Conservation (phyloP, 2,797 vertebrate genomes). For the Ctenosaura bakeri region DNA sequence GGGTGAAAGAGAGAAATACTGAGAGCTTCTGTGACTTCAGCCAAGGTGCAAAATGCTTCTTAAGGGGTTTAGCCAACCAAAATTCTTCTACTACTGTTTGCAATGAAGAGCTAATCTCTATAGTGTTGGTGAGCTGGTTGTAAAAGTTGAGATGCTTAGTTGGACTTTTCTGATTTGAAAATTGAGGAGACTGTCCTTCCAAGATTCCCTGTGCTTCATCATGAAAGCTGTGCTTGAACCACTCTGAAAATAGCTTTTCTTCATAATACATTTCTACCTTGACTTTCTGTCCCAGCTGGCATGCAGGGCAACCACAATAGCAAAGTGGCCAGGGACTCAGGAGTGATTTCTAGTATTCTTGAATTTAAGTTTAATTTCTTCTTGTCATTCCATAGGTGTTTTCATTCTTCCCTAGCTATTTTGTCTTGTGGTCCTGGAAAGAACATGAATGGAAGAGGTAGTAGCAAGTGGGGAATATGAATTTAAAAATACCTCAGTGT, state of each 20-base stretch:
- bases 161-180: constrained; percentile 15
- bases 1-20: constrained; percentile 11
- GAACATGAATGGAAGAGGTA: constrained; percentile 18
- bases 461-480: constrained; percentile 13
- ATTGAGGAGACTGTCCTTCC: constrained; percentile 15
- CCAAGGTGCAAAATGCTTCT: constrained; percentile 25
- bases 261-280: constrained; percentile 17
- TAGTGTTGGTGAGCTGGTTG: constrained; percentile 28
- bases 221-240: constrained; percentile 26
- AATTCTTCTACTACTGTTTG: constrained; percentile 15
- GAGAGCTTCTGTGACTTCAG: constrained; percentile 25
- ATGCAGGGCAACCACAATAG: constrained; percentile 30
- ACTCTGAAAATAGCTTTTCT: constrained; percentile 42
- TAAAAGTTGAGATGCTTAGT: constrained; percentile 37
- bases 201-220: constrained; percentile 44
- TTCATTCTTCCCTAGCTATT: constrained; percentile 34
- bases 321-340: constrained; percentile 40
- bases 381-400: not conserved
- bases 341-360: constrained; percentile 20
- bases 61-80: constrained; percentile 1
- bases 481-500: constrained; percentile 13
- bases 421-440: constrained; percentile 39
- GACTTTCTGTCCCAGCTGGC: constrained; percentile 25
- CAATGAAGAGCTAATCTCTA: constrained; percentile 34
- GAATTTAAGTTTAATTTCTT: constrained; percentile 12